Evolutionary conservation across 2,888 invertebrate genomes (phyloP).

Genomic region (Melangyna quadrimaculata): DNA sequence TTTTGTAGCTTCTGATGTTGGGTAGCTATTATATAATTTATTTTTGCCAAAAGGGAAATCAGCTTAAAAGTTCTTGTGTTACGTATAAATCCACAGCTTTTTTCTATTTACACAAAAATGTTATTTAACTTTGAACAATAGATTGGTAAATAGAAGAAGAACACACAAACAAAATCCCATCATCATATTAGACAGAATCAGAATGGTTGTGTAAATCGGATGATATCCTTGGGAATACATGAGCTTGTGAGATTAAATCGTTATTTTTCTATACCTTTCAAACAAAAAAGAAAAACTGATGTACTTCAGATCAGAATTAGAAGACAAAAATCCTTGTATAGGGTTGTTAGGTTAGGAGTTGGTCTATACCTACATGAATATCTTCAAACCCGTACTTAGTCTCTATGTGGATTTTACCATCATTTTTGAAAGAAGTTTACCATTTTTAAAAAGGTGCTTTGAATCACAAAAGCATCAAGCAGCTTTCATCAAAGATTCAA

Average conservation of each 20-base stretch:
- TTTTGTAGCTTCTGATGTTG: neutral
- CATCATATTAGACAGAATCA: neutral
- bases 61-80: neutral
- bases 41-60: neutral
- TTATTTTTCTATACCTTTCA: neutral
- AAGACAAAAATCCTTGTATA: neutral
- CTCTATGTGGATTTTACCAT: neutral
- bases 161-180: neutral
- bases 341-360: neutral
- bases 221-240: neutral
- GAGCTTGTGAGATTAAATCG: slow-evolving; percentile 1
- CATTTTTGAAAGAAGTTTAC: neutral
- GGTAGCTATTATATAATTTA: too few relatives aligned
- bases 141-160: neutral
- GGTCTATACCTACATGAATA: neutral
- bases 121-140: neutral
- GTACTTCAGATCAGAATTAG: neutral
- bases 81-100: neutral
- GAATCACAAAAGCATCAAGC: neutral
- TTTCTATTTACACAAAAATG: neutral
- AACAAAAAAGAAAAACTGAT: neutral
- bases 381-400: neutral
- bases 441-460: neutral
- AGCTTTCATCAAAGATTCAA: neutral
- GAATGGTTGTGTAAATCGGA: neutral